Base-by-base conservation (phyloP, 2,888 invertebrate genomes). In the Andrena haemorrhoa region DNA sequence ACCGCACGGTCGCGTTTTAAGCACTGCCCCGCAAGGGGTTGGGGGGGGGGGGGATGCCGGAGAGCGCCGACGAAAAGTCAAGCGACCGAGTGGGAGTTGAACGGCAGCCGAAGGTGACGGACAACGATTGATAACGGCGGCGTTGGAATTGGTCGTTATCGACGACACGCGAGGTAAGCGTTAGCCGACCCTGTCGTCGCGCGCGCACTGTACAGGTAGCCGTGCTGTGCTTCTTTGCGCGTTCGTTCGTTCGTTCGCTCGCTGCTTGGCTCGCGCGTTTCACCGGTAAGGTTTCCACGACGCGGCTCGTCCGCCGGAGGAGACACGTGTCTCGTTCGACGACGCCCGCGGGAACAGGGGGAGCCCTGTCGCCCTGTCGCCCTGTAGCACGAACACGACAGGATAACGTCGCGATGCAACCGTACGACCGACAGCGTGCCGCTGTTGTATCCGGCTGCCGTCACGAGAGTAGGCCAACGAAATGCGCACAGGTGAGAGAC, bases 401-500 rank as follows among this genome's bases (percentile, higher is more conserved):
- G 26, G 60, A 64, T 47, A 41, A 29, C 29, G 31, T n/a, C 64
- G 70, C 75, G 82, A 75, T 72, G 49, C 60, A 82, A 41, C 56
- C 81, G 49, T 70, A 66, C 76, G 53, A 53, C 20, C 72, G 75
- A 63, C 74, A 63, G 71, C 60, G 41, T 31, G 47, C 60, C 85
- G 84, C 87, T 41, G 85, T 83, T 75, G 86, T 85, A 89, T 85
- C 87, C 84, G 85, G 83, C 81, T 79, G 85, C 79, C 74, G 78
- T 82, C 80, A 79, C 78, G 84, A 83, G 86, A 91, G 91, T 90
- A 90, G 91, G 92, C 90, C 88, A 89, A 89, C 88, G 87, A 89
- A 90, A 89, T 89, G 89, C 88, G 87, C 86, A 87, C 92, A 92
- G 92, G 92, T 92, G 92, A 91, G 89, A 89, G 88, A 85, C 88